Base-by-base conservation (phyloP, 2,113 vertebrate species). In the Cheilinus undulatus region DNA sequence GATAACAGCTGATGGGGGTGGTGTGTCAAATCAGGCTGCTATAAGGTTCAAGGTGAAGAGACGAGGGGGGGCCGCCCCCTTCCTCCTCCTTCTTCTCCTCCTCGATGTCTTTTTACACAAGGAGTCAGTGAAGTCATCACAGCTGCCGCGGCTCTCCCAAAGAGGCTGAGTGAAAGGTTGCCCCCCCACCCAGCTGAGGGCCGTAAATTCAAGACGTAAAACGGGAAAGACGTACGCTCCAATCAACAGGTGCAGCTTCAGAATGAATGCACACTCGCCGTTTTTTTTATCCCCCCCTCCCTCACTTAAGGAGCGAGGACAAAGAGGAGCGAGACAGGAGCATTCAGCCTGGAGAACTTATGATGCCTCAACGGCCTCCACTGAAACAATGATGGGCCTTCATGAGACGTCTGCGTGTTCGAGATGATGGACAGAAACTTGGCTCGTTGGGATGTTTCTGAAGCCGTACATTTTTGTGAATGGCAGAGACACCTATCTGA, bases 141-240 rank as follows among this genome's bases (percentile, higher is more conserved):
- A 91, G 91, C 91, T 91, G 91, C 87, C 43, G 67, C 24, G 12
- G 58, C 78, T 79, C 68, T 80, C 73, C 87, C 56, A 67, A 28
- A 73, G 69, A 75, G 76, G 76, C 67, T 19, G 73, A 83, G 78
- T 69, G 78, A 88, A 89, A 88, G 83, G 88, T 80, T 77, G 72
- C 50, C 86, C 74, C 82, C 40, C 14, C 40, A 11, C 81, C 87
- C 91, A 92, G 92, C 92, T 92, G 92, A 89, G 88, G 62, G 77
- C 77, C 46, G 81, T 94, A 93, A 92, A 93, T 92, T 57, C 82
- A 88, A 76, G 82, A 88, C 52, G 76, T 86, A 90, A 90, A 92
- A 86, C 42, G 50, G 87, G 80, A 75, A 81, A 73, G 84, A 84
- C 84, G 84, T 78, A 77, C 79, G 58, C 85, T 69, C 73, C 40